Percentiles rank a stretch among this genome's conserved stretches.
Evolutionary conservation across 2,888 invertebrate species (phyloP).

Genomic region (Acanthopleura granulata): DNA sequence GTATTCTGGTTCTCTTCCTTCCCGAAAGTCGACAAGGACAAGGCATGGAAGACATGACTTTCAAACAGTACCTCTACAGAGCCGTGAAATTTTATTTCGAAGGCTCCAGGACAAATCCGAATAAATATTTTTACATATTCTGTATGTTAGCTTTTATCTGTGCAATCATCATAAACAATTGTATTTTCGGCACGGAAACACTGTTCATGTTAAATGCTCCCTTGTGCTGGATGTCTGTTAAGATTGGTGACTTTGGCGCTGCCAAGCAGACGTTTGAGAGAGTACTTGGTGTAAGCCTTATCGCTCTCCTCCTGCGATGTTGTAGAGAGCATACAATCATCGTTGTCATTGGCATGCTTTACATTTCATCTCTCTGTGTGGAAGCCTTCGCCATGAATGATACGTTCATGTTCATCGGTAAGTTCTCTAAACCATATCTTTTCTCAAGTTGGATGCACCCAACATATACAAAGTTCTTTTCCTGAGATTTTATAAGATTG

Average conservation of each 20-base stretch:
- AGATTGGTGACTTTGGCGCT: slow-evolving; percentile 35
- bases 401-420: slow-evolving; percentile 22
- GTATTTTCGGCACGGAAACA: slow-evolving; percentile 34
- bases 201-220: slow-evolving; percentile 37
- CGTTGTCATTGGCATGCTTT: slow-evolving; percentile 7
- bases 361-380: slow-evolving; percentile 18
- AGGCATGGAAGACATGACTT: slow-evolving; percentile 18
- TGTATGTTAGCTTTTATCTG: slow-evolving; percentile 30
- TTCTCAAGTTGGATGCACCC: too few species aligned
- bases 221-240: slow-evolving; percentile 40
- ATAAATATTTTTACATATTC: slow-evolving; percentile 38
- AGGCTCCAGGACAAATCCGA: slow-evolving; percentile 27
- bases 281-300: slow-evolving; percentile 31
- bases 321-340: slow-evolving; percentile 36
- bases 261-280: slow-evolving; percentile 26
- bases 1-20: slow-evolving; percentile 24
- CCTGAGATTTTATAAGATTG: too few species aligned
- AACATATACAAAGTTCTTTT: too few species aligned
- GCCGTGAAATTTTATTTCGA: slow-evolving; percentile 32
- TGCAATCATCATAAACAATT: slow-evolving; percentile 27
- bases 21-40: slow-evolving; percentile 31
- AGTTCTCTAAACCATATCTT: background rate
- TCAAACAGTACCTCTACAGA: slow-evolving; percentile 20
- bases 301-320: slow-evolving; percentile 34
- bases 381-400: slow-evolving; percentile 22